Base-by-base conservation (phyloP, 2,888 invertebrate species). In the Tolmerus cingulatus region DNA sequence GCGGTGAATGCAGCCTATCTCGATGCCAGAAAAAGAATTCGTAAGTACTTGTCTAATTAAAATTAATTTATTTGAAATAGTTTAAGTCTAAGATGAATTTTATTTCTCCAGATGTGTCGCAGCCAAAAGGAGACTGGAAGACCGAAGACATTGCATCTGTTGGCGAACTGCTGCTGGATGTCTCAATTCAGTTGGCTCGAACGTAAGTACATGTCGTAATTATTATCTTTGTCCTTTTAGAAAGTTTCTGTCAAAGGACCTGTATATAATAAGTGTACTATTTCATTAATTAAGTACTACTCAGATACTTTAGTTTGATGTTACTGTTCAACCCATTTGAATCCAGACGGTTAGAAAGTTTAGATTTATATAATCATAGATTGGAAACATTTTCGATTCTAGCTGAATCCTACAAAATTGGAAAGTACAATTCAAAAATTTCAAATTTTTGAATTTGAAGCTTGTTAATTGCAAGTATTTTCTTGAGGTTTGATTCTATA, bases 1-100 rank as follows among this genome's bases (percentile, higher is more conserved):
- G 97, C 97, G 85, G 95, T 97, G 88, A 97, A 97, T 93, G 96
- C 96, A 90, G 97, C 97, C 76, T 97, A 97, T 93, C 93, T 96
- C 89, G 97, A 97, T 91, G 97, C 97, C 82, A 95, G 97, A 90
- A 97, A 97, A 92, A 95, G 97, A 93, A 96, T 97, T 91, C 94
- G 97, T 97, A 94, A 96, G 97, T 96, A 89, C 16, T 27, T 16
- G n/a, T 76, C 40, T 76, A 84, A 16, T 27, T 30, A 86, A 27
- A 37, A 27, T 74, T 43, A 40, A 9, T 30, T 43, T 34, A 81
- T 57, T 19, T 74, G 30, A 23, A 86, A 16, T 7, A 55, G 37
- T 46, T 9, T 43, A 34, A 74, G 19, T 30, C 74, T 81, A 81
- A 85, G 27, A 74, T n/a, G 12, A 85, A 74, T 74, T 74, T 85